Conservation (phyloP, 64 coral and sea anemone species). For the Orbicella faveolata region DNA sequence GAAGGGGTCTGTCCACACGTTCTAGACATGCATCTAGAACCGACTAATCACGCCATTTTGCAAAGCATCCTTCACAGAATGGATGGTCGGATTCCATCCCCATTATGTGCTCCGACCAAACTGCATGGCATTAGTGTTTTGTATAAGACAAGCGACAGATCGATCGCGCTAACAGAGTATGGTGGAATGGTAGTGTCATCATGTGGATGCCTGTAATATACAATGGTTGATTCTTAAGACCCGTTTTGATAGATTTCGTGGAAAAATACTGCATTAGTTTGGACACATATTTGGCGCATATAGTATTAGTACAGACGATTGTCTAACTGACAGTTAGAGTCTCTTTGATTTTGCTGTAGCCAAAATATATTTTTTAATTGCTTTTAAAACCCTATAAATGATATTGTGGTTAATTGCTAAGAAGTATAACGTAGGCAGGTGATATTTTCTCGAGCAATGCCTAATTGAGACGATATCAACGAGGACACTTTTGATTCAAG, state of each 20-base stretch:
- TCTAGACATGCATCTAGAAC: conserved; percentile 14
- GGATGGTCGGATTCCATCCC: conserved; percentile 12
- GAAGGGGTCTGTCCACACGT: conserved; percentile 15
- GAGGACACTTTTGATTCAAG: too few relatives aligned
- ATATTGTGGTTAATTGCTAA: not conserved
- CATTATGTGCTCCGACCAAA: conserved; percentile 40
- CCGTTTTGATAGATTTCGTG: not conserved
- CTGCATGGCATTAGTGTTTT: conserved; percentile 43
- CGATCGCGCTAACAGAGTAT: conserved; percentile 29
- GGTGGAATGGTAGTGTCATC: conserved; percentile 38
- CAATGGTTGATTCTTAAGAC: not conserved
- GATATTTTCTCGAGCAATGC: not conserved
- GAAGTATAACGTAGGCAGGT: not conserved
- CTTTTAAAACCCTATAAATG: not conserved
- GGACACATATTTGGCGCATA: not conserved
- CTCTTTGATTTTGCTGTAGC: not conserved
- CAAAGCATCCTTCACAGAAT: conserved; percentile 48
- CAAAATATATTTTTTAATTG: not conserved
- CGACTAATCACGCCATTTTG: conserved; percentile 55
- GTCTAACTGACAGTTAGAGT: not conserved
- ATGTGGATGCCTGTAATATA: conserved; percentile 27
- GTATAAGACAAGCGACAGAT: conserved; percentile 26
- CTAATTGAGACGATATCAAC: too few relatives aligned
- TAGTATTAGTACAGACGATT: not conserved
- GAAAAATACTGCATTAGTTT: not conserved